These are phyloP conservation scores for Erebia epiphron DNA, from an alignment of 2,888 invertebrate species.

Conservation along the genomic window DNA sequence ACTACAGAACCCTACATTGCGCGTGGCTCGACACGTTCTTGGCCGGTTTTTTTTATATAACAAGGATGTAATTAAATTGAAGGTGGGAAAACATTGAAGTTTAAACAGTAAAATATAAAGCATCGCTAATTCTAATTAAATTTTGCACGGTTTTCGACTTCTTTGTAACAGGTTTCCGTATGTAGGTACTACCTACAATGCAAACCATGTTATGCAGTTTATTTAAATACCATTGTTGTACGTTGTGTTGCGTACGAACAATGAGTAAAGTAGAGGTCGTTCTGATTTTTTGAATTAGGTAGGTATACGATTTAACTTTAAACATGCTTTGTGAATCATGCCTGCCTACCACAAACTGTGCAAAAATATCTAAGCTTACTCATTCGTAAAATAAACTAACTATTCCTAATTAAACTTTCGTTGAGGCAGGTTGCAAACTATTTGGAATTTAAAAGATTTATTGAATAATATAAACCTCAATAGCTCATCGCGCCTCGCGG, in stretches of 20 bases:
- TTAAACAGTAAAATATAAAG: too few relatives aligned
- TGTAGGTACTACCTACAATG: background rate
- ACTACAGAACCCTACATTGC: too few relatives aligned
- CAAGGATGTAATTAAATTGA: too few relatives aligned
- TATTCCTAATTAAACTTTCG: too few relatives aligned
- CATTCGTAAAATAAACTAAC: background rate
- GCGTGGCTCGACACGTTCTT: too few relatives aligned
- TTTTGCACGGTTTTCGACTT: constrained; percentile 4
- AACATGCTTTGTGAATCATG: background rate
- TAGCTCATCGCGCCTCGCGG: too few relatives aligned
- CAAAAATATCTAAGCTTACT: background rate
- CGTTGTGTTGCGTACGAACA: background rate
- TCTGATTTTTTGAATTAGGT: constrained; percentile 1
- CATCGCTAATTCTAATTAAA: too few relatives aligned
- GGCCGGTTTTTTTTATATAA: too few relatives aligned
- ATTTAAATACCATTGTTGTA: constrained; percentile 13
- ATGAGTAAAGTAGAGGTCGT: constrained; percentile 2
- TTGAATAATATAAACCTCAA: too few relatives aligned
- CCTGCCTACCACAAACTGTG: background rate
- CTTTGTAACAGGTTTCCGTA: background rate
- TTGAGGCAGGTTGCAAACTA: too few relatives aligned
- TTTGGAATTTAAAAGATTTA: too few relatives aligned
- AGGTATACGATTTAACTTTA: background rate
- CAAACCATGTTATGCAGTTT: constrained; percentile 8
- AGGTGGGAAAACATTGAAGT: too few relatives aligned